Percentiles rank a stretch among this genome's conserved stretches.
phyloP scores from a whole-genome alignment of 2,113 vertebrate genomes.

The Cephalophus harveyi region DNA sequence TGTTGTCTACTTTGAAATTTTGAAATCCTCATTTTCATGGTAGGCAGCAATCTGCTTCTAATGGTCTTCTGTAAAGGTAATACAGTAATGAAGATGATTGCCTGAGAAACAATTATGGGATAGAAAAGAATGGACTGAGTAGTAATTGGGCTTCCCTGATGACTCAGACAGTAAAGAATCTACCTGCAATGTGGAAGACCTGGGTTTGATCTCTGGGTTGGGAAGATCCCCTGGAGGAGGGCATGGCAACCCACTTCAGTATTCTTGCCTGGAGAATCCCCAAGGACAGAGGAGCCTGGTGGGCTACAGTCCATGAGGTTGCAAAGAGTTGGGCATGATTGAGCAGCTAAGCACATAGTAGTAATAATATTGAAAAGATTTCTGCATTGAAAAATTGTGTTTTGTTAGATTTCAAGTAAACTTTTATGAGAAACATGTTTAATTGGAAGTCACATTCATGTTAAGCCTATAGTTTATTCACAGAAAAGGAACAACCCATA shows the following conservation, averaged over 20 bases:
- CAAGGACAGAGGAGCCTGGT: neutral
- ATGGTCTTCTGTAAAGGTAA: neutral
- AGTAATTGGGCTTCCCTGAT: neutral
- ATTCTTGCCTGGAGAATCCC: neutral
- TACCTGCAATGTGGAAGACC: neutral
- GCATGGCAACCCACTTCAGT: neutral
- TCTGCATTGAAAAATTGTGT: neutral
- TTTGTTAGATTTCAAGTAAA: slow-evolving; percentile 21
- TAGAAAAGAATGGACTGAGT: neutral
- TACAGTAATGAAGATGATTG: neutral
- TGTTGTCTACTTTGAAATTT: neutral
- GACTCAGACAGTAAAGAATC: neutral
- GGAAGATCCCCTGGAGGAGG: neutral
- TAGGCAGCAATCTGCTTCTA: neutral
- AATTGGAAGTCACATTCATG: neutral
- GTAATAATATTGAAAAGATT: neutral
- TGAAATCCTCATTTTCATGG: neutral
- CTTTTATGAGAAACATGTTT: neutral
- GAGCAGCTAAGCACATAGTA: neutral
- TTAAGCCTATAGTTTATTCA: neutral
- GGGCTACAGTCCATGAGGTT: neutral
- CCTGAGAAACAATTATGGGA: neutral
- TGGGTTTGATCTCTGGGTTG: neutral
- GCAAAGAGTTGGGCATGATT: neutral
- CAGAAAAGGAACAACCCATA: neutral